These are phyloP conservation scores for Drosophila anomelani DNA, from an alignment of 2,888 invertebrate species.

Conservation along the genomic window DNA sequence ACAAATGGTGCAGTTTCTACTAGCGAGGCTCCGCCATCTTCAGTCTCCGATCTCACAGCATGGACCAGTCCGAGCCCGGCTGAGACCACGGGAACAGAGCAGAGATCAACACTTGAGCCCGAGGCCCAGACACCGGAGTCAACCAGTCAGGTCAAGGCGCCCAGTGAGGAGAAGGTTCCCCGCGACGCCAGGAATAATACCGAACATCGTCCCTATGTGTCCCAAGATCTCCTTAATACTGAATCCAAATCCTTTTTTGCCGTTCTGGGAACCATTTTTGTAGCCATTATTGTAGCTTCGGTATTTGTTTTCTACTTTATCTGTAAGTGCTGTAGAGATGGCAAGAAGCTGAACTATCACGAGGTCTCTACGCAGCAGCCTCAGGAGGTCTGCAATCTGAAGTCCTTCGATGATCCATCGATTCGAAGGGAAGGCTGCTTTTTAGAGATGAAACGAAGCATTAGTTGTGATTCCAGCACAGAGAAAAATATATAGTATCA, in stretches of 20 bases:
- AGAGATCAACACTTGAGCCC: neutral
- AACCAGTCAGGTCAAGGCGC: slow-evolving; percentile 51
- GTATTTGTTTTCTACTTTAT: neutral
- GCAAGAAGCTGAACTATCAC: slow-evolving; percentile 22
- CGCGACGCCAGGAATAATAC: neutral
- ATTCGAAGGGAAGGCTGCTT: slow-evolving; percentile 14
- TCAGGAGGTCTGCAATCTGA: slow-evolving; percentile 17
- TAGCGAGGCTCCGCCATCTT: neutral
- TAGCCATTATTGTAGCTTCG: neutral
- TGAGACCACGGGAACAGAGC: neutral
- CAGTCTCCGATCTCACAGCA: slow-evolving; percentile 52
- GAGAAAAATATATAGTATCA: slow-evolving; percentile 14
- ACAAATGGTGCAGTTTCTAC: neutral
- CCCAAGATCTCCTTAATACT: neutral
- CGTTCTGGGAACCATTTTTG: neutral
- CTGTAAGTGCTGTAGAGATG: neutral
- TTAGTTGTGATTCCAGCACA: slow-evolving; percentile 29
- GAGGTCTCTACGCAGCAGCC: slow-evolving; percentile 13
- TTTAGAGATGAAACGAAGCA: slow-evolving; percentile 34
- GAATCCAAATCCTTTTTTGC: neutral
- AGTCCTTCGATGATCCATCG: slow-evolving; percentile 1
- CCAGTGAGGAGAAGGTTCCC: slow-evolving; percentile 1
- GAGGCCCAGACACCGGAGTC: slow-evolving; percentile 58
- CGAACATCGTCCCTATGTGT: neutral
- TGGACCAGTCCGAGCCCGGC: neutral